Percentiles rank a stretch among this genome's conserved stretches.
phyloP scores from a whole-genome alignment of 2,888 invertebrate species.

The Diplolepis rosae region DNA sequence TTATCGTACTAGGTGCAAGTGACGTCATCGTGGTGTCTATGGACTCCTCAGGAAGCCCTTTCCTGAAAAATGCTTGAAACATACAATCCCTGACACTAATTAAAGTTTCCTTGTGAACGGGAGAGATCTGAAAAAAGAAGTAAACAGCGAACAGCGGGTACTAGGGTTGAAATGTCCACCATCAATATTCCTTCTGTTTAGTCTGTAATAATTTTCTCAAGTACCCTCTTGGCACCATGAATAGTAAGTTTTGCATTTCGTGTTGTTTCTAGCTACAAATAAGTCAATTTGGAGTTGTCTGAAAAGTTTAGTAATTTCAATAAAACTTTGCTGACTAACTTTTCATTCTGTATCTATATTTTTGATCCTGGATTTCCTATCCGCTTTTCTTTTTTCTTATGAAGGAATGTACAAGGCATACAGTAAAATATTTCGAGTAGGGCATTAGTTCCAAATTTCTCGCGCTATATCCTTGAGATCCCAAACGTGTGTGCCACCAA shows the following conservation, averaged over 20 bases:
- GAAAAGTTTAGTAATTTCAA: neutral
- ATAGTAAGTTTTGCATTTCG: neutral
- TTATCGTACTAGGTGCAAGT: neutral
- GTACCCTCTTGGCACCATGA: neutral
- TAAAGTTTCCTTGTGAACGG: neutral
- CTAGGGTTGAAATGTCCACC: too few species aligned
- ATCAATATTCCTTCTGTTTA: too few species aligned
- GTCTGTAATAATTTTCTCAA: too few species aligned
- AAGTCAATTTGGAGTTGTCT: neutral
- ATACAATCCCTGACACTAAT: neutral
- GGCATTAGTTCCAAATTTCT: neutral
- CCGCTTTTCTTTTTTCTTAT: neutral
- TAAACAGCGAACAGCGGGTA: too few species aligned
- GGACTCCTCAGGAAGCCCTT: neutral
- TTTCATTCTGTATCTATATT: neutral
- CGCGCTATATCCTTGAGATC: neutral
- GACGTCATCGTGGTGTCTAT: neutral
- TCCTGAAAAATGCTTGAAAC: neutral
- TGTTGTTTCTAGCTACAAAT: neutral
- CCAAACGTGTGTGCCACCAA: neutral
- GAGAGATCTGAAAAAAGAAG: too few species aligned
- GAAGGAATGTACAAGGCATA: conserved; percentile 17
- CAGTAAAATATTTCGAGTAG: neutral
- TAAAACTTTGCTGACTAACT: neutral
- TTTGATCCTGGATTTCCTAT: neutral